These are phyloP conservation scores for Nomada ferruginata DNA, from an alignment of 2,888 invertebrate species.

Conservation along the genomic window DNA sequence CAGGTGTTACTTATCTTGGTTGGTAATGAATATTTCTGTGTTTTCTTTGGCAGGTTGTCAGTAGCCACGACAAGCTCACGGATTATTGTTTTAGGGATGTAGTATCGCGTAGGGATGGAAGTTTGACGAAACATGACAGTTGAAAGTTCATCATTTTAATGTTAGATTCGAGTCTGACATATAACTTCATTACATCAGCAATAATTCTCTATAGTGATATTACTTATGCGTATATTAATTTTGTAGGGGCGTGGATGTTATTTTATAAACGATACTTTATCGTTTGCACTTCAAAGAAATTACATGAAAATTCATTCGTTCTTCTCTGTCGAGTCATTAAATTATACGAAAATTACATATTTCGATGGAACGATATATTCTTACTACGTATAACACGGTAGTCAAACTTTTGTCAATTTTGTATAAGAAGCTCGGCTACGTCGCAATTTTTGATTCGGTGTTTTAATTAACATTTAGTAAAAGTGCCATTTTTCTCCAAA, in stretches of 20 bases:
- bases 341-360: not conserved
- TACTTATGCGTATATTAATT: conserved; percentile 16
- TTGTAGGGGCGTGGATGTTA: conserved; percentile 5
- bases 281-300: conserved; percentile 29
- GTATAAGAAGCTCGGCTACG: conserved; percentile 10
- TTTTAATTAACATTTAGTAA: conserved; percentile 36
- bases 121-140: conserved; percentile 15
- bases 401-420: conserved; percentile 38
- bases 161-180: conserved; percentile 7
- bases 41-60: conserved; percentile 73
- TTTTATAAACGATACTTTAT: conserved; percentile 16
- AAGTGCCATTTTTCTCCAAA: conserved; percentile 56
- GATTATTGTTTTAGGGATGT: conserved; percentile 10
- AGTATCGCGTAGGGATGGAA: conserved; percentile 21
- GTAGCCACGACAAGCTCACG: conserved; percentile 42
- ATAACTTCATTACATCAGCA: conserved; percentile 23
- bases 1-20: conserved; percentile 42
- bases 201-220: conserved; percentile 20
- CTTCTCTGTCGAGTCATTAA: not conserved
- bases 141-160: conserved; percentile 12
- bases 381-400: not conserved
- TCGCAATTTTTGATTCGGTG: conserved; percentile 21
- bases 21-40: conserved; percentile 31
- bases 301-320: conserved; percentile 27
- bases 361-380: not conserved